Evolutionary conservation across 2,113 vertebrate genomes (phyloP), one percentile per base, ranked within the genome.

Genomic region (Bujurquina vittata): DNA sequence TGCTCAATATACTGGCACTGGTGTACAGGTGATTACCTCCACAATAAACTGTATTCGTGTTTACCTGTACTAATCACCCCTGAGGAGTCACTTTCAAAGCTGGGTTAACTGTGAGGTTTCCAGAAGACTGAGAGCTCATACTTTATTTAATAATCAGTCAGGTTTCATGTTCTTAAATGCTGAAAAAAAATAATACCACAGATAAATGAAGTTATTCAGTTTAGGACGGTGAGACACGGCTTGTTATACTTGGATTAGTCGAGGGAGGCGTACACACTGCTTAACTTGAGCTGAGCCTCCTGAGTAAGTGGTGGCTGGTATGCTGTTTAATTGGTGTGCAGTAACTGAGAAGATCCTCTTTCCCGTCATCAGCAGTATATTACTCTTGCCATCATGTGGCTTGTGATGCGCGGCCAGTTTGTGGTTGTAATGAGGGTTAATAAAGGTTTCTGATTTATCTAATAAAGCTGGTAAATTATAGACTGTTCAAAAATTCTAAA

Each of bases 1-100:
- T 97, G 97, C 95, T 98, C 17, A 98, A 98, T 79, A 98, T 98
- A 81, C 91, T 98, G 75, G 97, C 97, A 0, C 95, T 97, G 76
- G 97, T 98, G 7, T 97, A 97, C 91, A 95, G 97, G 97, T 98
- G 88, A 93, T 92, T 17, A 61, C n/a, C 14, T 31, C 4, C 46
- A 52, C 55, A 18, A 14, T 35, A 11, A 8, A 7, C 20, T 61
- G 20, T 60, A 23, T 52, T 35, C 7, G 59, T 80, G 33, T 10
- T 40, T 80, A 31, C 4, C 40, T 5, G 35, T 37, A 11, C 17
- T 18, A 17, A 46, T 12, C 3, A 5, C 12, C 43, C 43, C 49
- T 2, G 22, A 11, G 10, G 56, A 65, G 29, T 23, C 17, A 1
- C 46, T 33, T 0, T 33, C 46, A n/a, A 2, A 14, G 67, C 67